Base-by-base conservation (phyloP, 1,140 invertebrate species). In the Hyphantria cunea region DNA sequence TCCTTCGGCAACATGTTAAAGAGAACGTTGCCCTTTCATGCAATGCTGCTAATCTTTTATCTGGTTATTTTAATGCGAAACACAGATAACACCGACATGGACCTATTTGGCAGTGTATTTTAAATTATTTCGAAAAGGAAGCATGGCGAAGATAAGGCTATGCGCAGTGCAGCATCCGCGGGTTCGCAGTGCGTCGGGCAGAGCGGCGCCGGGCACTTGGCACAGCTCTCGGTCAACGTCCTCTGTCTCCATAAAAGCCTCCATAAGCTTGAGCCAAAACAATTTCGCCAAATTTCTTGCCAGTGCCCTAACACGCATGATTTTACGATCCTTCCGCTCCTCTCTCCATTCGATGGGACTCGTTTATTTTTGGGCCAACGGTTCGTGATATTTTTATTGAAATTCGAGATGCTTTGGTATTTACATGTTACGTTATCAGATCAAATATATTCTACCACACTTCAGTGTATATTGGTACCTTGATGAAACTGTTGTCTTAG, bases 231-330 rank as follows among this genome's bases (percentile, higher is more conserved):
- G 84, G 84, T 86, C 84, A 88, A 76, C 76, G 83, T 89, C 74
- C 83, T 70, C 75, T 67, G 72, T 66, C 70, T 80, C 80, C 70
- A 82, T 86, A 85, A 89, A 86, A 84, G 83, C 82, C 83, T 85
- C 74, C 70, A 68, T 72, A 82, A 78, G 75, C 78, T 79, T 74
- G 80, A 85, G 84, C 86, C 86, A 89, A 89, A 86, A 88, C 85
- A 86, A 88, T 89, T 89, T 85, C 74, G 72, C 76, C 83, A 78
- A 87, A 84, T 82, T 82, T 78, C 84, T 85, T 85, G 80, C 79
- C 82, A 89, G 79, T 76, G 67, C 70, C 80, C 74, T 74, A 78
- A 78, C 78, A 84, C 82, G 82, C 86, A 82, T 84, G 75, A 74
- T 66, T 86, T 86, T 85, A 82, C 78, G 77, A 79, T 75, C 58